A percentile compares a stretch with the other conserved stretches of the same genome.
phyloP scores from a whole-genome alignment of 2,797 vertebrate species.

The Myotis myotis region DNA sequence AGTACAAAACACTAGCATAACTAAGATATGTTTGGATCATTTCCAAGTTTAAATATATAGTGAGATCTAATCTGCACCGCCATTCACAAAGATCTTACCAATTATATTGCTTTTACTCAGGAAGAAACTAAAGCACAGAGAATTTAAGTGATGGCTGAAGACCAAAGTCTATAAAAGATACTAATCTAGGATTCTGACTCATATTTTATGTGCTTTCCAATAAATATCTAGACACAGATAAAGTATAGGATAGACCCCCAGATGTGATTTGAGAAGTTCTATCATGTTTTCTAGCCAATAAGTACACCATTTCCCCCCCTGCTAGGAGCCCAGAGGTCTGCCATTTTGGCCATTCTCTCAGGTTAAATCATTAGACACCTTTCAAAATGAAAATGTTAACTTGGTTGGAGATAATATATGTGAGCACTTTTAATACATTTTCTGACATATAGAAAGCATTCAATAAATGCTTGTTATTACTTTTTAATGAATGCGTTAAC shows the following conservation, averaged over 20 bases:
- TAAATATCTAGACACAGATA: not conserved
- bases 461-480: conserved; percentile 63
- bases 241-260: not conserved
- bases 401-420: conserved; percentile 63
- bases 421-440: conserved; percentile 57
- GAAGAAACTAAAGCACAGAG: not conserved
- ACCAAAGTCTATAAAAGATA: not conserved
- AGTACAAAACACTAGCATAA: not conserved
- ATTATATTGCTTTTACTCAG: not conserved
- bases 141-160: not conserved
- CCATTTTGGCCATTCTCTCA: conserved; percentile 33
- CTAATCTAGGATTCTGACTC: not conserved
- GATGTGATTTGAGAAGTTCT: not conserved
- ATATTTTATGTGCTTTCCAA: conserved; percentile 12
- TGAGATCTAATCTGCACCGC: not conserved
- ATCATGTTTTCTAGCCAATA: conserved; percentile 20
- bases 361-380: conserved; percentile 52
- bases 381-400: conserved; percentile 74
- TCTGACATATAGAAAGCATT: conserved; percentile 60
- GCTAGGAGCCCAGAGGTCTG: not conserved
- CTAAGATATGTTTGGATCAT: not conserved
- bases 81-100: not conserved
- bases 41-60: conserved; percentile 1
- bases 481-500: conserved; percentile 75
- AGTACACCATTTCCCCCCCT: not conserved